phyloP scores from a whole-genome alignment of 2,113 vertebrate genomes.

The Tachysurus vachellii region DNA sequence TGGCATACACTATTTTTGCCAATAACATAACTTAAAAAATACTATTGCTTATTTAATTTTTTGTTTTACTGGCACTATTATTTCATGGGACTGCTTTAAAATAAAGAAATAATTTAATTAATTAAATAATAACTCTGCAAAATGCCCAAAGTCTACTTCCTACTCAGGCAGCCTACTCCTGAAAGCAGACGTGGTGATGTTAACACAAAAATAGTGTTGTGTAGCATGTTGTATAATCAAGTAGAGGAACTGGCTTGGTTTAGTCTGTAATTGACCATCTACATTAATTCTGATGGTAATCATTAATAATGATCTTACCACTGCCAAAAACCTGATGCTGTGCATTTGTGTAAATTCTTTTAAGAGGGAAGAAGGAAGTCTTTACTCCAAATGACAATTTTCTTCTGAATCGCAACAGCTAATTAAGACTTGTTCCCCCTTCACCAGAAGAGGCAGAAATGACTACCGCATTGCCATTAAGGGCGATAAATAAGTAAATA shows the following conservation, averaged over 20 bases:
- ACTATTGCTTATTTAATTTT: not conserved
- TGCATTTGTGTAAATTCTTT: not conserved
- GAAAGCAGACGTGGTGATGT: not conserved
- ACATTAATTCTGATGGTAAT: not conserved
- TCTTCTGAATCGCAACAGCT: slow-evolving; percentile 21
- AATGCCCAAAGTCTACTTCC: not conserved
- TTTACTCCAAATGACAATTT: slow-evolving; percentile 23
- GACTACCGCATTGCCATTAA: slow-evolving; percentile 60
- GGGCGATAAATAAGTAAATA: slow-evolving; percentile 72
- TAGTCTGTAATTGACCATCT: not conserved
- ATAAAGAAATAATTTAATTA: not conserved
- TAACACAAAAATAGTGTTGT: not conserved
- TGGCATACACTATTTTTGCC: not conserved
- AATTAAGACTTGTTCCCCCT: slow-evolving; percentile 35
- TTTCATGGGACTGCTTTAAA: not conserved
- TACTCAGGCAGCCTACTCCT: not conserved
- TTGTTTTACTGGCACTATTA: not conserved
- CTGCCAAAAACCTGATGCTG: not conserved
- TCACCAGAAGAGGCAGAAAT: slow-evolving; percentile 13
- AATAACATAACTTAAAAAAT: not conserved
- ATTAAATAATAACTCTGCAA: not conserved
- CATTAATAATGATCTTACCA: no score
- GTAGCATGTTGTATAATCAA: not conserved
- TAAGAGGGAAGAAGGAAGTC: not conserved
- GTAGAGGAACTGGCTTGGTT: not conserved